phyloP scores from a whole-genome alignment of 2,888 invertebrate genomes.

The Trilocha varians region DNA sequence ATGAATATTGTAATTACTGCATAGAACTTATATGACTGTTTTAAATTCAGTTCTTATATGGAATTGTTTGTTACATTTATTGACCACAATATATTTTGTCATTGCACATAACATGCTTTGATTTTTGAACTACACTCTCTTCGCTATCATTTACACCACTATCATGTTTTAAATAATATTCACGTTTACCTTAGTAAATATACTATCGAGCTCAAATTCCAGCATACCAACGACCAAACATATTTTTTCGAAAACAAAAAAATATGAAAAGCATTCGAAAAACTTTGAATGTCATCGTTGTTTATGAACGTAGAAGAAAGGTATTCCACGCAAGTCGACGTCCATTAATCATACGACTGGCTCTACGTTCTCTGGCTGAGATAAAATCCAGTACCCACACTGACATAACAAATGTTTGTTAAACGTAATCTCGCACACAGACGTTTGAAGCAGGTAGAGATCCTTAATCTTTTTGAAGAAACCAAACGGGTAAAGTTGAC shows the following conservation, averaged over 20 bases:
- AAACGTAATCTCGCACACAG: slow-evolving; percentile 22
- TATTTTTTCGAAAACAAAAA: slow-evolving; percentile 21
- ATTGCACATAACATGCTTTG: background rate
- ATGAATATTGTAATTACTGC: slow-evolving; percentile 52
- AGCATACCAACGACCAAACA: too few species aligned
- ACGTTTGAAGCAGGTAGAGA: slow-evolving; percentile 23
- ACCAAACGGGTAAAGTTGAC: slow-evolving; percentile 4
- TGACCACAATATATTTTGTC: slow-evolving; percentile 1
- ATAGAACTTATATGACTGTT: slow-evolving; percentile 16
- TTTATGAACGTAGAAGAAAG: slow-evolving; percentile 46
- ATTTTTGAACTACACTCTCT: background rate
- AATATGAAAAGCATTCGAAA: slow-evolving; percentile 40
- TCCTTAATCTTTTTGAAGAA: slow-evolving; percentile 18
- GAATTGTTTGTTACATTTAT: background rate
- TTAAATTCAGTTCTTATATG: slow-evolving; percentile 10
- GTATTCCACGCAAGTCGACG: slow-evolving; percentile 44
- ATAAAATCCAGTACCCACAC: slow-evolving; percentile 41
- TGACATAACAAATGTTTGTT: slow-evolving; percentile 18
- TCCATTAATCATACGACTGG: slow-evolving; percentile 62
- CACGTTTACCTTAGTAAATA: too few species aligned
- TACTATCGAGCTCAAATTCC: too few species aligned
- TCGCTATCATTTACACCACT: background rate
- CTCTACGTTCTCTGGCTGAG: slow-evolving; percentile 23
- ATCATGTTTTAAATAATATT: too few species aligned
- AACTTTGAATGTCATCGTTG: slow-evolving; percentile 45